These are phyloP conservation scores for Lysandra coridon DNA, from an alignment of 2,888 invertebrate genomes.

Conservation along the genomic window DNA sequence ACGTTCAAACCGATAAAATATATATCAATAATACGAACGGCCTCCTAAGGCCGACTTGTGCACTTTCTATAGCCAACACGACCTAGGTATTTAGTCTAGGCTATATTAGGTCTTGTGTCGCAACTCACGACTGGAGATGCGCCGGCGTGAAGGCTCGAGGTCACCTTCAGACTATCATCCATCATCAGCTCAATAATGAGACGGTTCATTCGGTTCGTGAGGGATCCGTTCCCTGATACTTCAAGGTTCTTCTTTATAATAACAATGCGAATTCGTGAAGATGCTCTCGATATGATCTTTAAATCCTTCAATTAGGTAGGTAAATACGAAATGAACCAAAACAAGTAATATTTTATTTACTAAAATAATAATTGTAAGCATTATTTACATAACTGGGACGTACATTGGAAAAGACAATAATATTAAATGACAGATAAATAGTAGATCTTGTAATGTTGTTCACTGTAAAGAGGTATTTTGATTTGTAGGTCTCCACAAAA, in stretches of 20 bases:
- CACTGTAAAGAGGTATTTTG: too few relatives aligned
- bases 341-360: too few relatives aligned
- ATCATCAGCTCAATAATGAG: conserved; percentile 8
- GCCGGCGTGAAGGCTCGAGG: conserved; percentile 32
- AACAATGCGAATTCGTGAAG: background rate
- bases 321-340: background rate
- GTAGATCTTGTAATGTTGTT: too few relatives aligned
- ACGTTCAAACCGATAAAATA: background rate
- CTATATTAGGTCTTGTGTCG: conserved; percentile 17
- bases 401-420: too few relatives aligned
- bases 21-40: background rate
- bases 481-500: too few relatives aligned
- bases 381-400: too few relatives aligned
- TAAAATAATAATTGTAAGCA: too few relatives aligned
- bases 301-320: background rate
- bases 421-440: too few relatives aligned
- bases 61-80: background rate
- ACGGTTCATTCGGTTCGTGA: conserved; percentile 14
- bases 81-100: conserved; percentile 21
- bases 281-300: background rate
- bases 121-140: conserved; percentile 31
- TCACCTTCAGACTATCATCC: conserved; percentile 33
- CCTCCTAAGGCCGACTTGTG: background rate
- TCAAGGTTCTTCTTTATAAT: background rate
- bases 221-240: background rate